Evolutionary conservation across 1,140 invertebrate genomes (phyloP), one percentile per base, ranked within the genome.

Genomic region (Nasonia longicornis): DNA sequence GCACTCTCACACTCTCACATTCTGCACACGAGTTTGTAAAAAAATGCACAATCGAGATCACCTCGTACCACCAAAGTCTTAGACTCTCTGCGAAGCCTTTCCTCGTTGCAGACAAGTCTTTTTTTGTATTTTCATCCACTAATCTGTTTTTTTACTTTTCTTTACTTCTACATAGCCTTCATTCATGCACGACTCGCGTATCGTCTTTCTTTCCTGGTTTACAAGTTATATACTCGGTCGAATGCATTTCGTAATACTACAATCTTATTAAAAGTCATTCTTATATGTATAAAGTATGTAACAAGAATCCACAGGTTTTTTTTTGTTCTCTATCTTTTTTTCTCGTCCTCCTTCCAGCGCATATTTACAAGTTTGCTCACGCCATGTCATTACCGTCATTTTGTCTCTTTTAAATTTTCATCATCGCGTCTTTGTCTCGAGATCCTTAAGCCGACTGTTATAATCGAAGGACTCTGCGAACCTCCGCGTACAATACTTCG

Each of bases 251-350:
- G 42, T 81, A 76, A 76, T 82, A 11, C 45, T 73, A 82, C 20
- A 66, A 82, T 77, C 14, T 74, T 82, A 75, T 52, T 78, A 74
- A 82, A 82, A 82, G 22, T 81, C 69, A 75, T 79, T 66, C n/a
- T 69, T 78, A 78, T 64, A 73, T 77, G 8, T 78, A 88, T 79
- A 86, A 87, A 80, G 77, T 88, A 86, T 81, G 67, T 87, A 89
- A 89, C 87, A 89, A 89, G 86, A 89, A 85, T 87, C 83, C 81
- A 64, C 72, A 75, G n/a, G 45, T 69, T 79, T 79, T 52, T 26
- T 58, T 84, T 80, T 86, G 64, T 81, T 82, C 45, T 82, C 79
- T 29, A 52, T n/a, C 64, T 82, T 71, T 82, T 81, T 38, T 52
- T 80, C 22, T 58, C 26, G 64, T 78, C 70, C 20, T 52, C 48